Conservation (phyloP, 2,888 invertebrate species). For the Galerucella nymphaeae region DNA sequence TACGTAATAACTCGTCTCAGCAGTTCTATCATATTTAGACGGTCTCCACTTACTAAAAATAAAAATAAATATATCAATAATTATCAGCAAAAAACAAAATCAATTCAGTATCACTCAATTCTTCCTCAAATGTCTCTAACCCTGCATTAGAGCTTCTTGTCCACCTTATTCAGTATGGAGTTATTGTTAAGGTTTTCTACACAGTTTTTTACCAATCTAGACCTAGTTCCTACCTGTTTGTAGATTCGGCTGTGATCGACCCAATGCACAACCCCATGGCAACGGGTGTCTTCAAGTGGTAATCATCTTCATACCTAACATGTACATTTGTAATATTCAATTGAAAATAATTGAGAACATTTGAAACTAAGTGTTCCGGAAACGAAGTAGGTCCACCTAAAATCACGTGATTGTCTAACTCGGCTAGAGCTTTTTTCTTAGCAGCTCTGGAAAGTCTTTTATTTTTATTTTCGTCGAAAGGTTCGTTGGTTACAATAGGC, state of each 20-base stretch:
- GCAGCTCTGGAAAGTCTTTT: conserved; percentile 77
- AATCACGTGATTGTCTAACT: conserved; percentile 72
- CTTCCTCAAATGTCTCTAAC: too few relatives aligned
- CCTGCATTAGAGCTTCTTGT: too few relatives aligned
- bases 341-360: conserved; percentile 83
- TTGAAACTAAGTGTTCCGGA: conserved; percentile 78
- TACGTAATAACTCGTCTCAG: conserved; percentile 73
- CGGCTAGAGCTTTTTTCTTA: conserved; percentile 77
- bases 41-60: conserved; percentile 80
- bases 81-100: neutral
- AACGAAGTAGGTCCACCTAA: conserved; percentile 75
- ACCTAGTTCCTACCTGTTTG: conserved; percentile 78
- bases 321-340: conserved; percentile 83
- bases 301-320: conserved; percentile 82
- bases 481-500: conserved; percentile 75
- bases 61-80: neutral
- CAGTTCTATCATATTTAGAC: conserved; percentile 65
- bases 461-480: conserved; percentile 80
- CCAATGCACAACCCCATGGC: conserved; percentile 83
- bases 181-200: too few relatives aligned
- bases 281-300: conserved; percentile 74
- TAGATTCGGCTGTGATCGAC: conserved; percentile 81
- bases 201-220: too few relatives aligned
- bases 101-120: too few relatives aligned
- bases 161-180: too few relatives aligned